These are phyloP conservation scores for Theodoxus fluviatilis DNA, from an alignment of 2,888 invertebrate species.

Conservation along the genomic window DNA sequence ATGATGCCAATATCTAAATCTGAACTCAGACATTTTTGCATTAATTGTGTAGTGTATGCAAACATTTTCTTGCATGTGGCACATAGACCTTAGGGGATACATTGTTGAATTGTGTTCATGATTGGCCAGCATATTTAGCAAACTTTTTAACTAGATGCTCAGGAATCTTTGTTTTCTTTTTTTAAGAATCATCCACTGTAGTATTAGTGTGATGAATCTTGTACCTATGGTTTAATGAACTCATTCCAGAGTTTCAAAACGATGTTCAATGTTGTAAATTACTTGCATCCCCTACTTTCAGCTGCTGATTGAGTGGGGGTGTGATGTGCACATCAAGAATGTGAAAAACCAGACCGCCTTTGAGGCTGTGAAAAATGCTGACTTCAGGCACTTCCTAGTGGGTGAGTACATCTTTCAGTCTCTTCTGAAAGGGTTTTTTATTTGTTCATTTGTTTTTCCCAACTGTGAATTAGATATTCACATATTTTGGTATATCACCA, in stretches of 20 bases:
- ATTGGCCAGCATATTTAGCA: neutral
- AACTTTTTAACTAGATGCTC: neutral
- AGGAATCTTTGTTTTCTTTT: neutral
- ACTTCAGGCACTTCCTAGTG: slow-evolving; percentile 53
- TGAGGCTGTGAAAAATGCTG: slow-evolving; percentile 60
- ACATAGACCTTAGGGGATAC: too few relatives aligned
- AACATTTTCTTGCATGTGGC: too few relatives aligned
- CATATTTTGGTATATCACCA: too few relatives aligned
- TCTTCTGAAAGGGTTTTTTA: neutral
- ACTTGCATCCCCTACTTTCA: slow-evolving; percentile 41
- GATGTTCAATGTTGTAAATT: too few relatives aligned
- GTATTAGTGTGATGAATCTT: neutral
- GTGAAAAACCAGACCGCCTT: slow-evolving; percentile 52
- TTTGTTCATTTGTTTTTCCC: neutral
- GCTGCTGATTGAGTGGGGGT: slow-evolving; percentile 64
- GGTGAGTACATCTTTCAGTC: slow-evolving; percentile 38
- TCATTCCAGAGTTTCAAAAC: too few relatives aligned
- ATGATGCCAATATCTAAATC: too few relatives aligned
- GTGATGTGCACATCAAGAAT: slow-evolving; percentile 59
- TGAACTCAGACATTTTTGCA: neutral
- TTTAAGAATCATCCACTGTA: neutral
- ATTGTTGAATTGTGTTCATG: too few relatives aligned
- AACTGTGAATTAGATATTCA: too few relatives aligned
- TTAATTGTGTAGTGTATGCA: too few relatives aligned
- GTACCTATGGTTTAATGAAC: too few relatives aligned